Evolutionary conservation across 2,797 vertebrate species (phyloP).

Genomic region (Holocentrus rufus): DNA sequence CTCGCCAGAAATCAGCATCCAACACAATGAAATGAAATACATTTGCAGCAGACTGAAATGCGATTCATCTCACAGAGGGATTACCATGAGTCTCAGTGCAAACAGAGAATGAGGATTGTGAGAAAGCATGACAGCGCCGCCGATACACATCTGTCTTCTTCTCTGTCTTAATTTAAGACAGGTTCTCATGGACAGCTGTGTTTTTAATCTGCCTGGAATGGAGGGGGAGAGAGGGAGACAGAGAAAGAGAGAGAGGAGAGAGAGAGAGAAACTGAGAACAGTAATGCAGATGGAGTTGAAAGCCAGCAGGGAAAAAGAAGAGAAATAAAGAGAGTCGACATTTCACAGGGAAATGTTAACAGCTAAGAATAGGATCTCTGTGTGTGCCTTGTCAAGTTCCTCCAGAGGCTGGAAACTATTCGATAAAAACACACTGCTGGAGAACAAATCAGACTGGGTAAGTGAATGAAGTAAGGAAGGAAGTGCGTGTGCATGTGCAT

Average conservation of each 20-base stretch:
- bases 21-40: neutral
- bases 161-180: constrained; percentile 31
- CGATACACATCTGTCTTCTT: constrained; percentile 27
- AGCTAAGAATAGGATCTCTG: constrained; percentile 56
- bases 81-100: neutral
- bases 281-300: constrained; percentile 15
- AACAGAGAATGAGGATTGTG: constrained; percentile 8
- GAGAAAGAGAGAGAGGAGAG: constrained; percentile 6
- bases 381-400: constrained; percentile 22
- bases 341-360: constrained; percentile 55
- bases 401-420: constrained; percentile 46
- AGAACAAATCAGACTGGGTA: constrained; percentile 44
- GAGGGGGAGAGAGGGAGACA: neutral
- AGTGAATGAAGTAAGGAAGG: constrained; percentile 44
- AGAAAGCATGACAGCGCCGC: constrained; percentile 13
- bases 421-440: constrained; percentile 41
- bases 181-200: constrained; percentile 46
- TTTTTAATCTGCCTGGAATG: constrained; percentile 56
- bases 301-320: constrained; percentile 31
- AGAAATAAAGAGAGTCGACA: constrained; percentile 26
- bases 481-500: constrained; percentile 21
- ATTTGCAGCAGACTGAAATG: neutral
- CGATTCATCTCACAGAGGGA: constrained; percentile 8
- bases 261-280: neutral
- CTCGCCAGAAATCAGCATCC: neutral